phyloP scores from a whole-genome alignment of 2,113 vertebrate species.

The Chamaetylas fuelleborni region DNA sequence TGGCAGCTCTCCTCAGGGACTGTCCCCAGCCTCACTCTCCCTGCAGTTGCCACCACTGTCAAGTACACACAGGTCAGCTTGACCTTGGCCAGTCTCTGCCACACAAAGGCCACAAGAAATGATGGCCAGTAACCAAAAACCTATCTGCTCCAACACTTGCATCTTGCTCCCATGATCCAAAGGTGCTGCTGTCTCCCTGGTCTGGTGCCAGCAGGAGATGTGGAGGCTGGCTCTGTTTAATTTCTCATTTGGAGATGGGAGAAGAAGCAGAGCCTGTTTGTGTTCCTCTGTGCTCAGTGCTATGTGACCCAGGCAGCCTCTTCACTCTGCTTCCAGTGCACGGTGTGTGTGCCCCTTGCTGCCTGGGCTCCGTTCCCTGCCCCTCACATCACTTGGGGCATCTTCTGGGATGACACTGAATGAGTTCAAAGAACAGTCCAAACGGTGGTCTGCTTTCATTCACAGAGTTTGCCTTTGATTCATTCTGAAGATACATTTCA shows the following conservation, averaged over 20 bases:
- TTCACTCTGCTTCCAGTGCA: not conserved
- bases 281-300: not conserved
- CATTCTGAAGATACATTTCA: not conserved
- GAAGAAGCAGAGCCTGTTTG: not conserved
- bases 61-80: not conserved
- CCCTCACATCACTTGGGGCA: not conserved
- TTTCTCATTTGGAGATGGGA: not conserved
- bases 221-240: not conserved
- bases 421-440: not conserved
- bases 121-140: not conserved
- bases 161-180: rapidly evolving
- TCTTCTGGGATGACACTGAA: not conserved
- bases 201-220: not conserved
- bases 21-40: not conserved
- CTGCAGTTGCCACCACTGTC: rapidly evolving
- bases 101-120: not conserved
- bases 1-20: not conserved
- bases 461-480: not conserved
- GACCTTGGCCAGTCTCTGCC: not conserved
- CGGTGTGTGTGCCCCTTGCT: rapidly evolving
- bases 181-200: not conserved
- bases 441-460: rapidly evolving
- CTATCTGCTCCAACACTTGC: rapidly evolving
- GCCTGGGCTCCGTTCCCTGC: not conserved
- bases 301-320: not conserved